Conservation (phyloP, 2,888 invertebrate species). For the Aphodius sticticus region DNA sequence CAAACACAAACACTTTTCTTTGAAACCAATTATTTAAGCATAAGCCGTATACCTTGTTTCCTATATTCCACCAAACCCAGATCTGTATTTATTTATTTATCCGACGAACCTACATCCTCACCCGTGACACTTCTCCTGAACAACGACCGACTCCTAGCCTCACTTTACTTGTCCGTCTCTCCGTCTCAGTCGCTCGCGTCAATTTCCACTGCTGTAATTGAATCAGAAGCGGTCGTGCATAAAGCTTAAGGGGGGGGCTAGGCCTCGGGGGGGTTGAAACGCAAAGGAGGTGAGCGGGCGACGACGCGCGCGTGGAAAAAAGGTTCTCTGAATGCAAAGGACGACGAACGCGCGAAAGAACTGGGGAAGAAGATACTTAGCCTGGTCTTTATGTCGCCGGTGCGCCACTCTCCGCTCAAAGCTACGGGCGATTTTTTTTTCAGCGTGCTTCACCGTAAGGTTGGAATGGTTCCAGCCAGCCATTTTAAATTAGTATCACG, state of each 20-base stretch:
- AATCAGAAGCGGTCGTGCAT: neutral
- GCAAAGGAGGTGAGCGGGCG: neutral
- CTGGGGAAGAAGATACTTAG: neutral
- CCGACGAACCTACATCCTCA: neutral
- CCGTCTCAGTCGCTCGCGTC: neutral
- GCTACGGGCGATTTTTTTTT: neutral
- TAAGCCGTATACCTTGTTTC: too few species aligned
- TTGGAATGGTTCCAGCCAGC: neutral
- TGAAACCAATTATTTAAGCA: too few species aligned
- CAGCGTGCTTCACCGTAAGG: neutral
- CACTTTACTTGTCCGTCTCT: neutral
- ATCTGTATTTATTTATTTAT: too few species aligned
- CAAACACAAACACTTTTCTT: too few species aligned
- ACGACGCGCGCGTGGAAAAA: neutral
- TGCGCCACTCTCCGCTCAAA: neutral
- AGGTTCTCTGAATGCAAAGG: neutral
- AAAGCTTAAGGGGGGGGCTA: neutral
- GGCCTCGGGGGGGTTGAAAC: neutral
- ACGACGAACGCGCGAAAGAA: neutral
- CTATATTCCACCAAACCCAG: too few species aligned
- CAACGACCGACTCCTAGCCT: neutral
- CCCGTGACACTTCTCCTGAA: neutral
- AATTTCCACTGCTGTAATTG: conserved; percentile 4
- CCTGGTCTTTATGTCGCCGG: neutral
- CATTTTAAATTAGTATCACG: neutral